These are phyloP conservation scores for Magallana ariakensis DNA, from an alignment of 1,140 invertebrate genomes.

Conservation along the genomic window DNA sequence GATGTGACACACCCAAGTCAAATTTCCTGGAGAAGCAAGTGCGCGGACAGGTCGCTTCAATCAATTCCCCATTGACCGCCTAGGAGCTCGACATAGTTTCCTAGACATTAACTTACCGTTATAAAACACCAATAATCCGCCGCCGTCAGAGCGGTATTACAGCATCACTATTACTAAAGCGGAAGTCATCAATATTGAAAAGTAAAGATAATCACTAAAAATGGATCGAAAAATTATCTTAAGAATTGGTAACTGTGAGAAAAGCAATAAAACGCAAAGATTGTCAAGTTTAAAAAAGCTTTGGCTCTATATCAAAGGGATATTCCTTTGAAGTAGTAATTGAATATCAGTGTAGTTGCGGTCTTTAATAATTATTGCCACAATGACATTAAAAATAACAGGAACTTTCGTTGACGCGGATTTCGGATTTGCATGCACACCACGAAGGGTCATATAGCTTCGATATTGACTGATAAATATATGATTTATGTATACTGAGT, in stretches of 20 bases:
- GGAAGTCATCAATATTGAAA: constrained; percentile 29
- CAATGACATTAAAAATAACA: constrained; percentile 35
- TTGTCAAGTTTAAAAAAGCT: constrained; percentile 37
- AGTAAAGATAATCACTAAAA: constrained; percentile 39
- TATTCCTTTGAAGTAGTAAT: constrained; percentile 31
- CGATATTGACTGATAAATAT: constrained; percentile 24
- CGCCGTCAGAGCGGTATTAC: neutral
- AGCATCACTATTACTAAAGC: constrained; percentile 29
- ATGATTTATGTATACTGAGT: constrained; percentile 1
- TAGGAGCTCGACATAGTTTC: neutral
- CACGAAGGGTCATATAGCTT: neutral
- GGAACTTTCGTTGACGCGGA: constrained; percentile 27
- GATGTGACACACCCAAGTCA: neutral
- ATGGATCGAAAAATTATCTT: constrained; percentile 37
- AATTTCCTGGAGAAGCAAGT: neutral
- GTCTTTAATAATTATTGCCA: constrained; percentile 24
- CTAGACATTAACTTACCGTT: constrained; percentile 22
- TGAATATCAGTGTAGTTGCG: constrained; percentile 26
- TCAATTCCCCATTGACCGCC: constrained; percentile 28
- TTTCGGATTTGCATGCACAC: constrained; percentile 19
- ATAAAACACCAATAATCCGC: constrained; percentile 12
- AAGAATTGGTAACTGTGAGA: constrained; percentile 38
- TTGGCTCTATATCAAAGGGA: constrained; percentile 33
- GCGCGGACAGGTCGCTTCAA: neutral
- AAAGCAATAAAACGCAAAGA: constrained; percentile 31